phyloP scores from a whole-genome alignment of 1,140 invertebrate genomes.

The Nomia melanderi region DNA sequence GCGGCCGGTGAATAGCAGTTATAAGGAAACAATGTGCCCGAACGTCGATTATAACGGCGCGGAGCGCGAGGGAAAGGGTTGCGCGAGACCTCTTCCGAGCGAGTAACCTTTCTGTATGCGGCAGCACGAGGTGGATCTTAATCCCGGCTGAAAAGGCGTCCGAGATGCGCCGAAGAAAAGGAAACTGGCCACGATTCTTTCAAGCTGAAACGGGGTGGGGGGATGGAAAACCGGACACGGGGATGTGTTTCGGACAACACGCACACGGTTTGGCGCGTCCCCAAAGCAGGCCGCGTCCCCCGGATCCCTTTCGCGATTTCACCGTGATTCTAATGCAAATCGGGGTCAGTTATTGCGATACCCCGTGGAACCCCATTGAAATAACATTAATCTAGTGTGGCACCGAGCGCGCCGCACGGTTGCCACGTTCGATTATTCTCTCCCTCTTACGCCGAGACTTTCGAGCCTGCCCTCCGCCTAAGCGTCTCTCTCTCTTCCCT shows the following conservation, averaged over 20 bases:
- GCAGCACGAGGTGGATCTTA: constrained; percentile 57
- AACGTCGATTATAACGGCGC: constrained; percentile 4
- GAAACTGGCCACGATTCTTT: constrained; percentile 12
- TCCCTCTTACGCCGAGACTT: not conserved
- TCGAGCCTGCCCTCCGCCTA: constrained; percentile 45
- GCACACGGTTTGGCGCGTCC: constrained; percentile 68
- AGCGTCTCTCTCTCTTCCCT: not conserved
- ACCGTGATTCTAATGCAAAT: constrained; percentile 71
- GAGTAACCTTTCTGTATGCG: constrained; percentile 49
- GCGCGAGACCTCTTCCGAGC: constrained; percentile 48
- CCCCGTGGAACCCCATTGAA: constrained; percentile 63
- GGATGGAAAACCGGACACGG: constrained; percentile 54
- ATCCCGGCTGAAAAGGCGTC: constrained; percentile 43
- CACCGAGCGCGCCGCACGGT: constrained; percentile 57
- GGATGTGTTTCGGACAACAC: constrained; percentile 65
- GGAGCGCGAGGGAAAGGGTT: not conserved
- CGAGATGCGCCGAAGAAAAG: not conserved
- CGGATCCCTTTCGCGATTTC: constrained; percentile 53
- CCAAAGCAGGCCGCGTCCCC: constrained; percentile 50
- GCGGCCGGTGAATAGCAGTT: constrained; percentile 28
- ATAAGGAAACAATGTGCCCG: constrained; percentile 21
- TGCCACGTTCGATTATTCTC: constrained; percentile 68
- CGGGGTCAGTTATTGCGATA: constrained; percentile 70
- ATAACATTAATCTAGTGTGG: constrained; percentile 75
- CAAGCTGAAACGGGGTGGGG: not conserved